phyloP scores from a whole-genome alignment of 2,113 vertebrate species.

The Thermophis baileyi region DNA sequence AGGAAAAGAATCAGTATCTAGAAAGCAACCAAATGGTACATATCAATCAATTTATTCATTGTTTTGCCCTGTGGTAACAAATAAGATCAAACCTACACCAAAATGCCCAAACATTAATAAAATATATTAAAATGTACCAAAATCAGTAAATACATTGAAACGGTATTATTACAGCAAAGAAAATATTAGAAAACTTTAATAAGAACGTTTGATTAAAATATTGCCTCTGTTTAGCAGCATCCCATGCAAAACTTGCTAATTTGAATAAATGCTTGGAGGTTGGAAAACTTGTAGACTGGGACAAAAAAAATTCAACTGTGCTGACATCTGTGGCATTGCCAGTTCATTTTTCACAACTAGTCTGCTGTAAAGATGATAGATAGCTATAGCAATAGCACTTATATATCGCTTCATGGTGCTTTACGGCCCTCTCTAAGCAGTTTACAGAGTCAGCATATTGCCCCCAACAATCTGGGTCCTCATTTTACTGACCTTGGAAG shows the following conservation, averaged over 20 bases:
- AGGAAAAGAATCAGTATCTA: neutral
- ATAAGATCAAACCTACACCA: neutral
- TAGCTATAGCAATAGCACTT: neutral
- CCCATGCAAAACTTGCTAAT: neutral
- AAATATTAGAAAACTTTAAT: neutral
- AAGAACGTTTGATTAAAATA: neutral
- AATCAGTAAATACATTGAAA: neutral
- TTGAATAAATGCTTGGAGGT: neutral
- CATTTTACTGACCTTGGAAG: neutral
- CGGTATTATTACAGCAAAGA: neutral
- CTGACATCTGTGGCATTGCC: neutral
- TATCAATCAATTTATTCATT: neutral
- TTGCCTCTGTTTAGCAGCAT: neutral
- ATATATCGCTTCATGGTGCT: neutral
- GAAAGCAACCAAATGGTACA: conserved; percentile 29
- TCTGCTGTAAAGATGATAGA: neutral
- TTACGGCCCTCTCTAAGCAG: neutral
- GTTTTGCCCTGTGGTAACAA: neutral
- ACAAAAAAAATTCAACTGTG: neutral
- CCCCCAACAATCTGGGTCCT: neutral
- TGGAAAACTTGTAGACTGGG: neutral
- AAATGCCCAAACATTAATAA: neutral
- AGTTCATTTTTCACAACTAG: neutral
- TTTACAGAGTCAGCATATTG: neutral
- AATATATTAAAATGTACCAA: neutral